phyloP scores from a whole-genome alignment of 2,888 invertebrate genomes.

The Nowickia ferox region DNA sequence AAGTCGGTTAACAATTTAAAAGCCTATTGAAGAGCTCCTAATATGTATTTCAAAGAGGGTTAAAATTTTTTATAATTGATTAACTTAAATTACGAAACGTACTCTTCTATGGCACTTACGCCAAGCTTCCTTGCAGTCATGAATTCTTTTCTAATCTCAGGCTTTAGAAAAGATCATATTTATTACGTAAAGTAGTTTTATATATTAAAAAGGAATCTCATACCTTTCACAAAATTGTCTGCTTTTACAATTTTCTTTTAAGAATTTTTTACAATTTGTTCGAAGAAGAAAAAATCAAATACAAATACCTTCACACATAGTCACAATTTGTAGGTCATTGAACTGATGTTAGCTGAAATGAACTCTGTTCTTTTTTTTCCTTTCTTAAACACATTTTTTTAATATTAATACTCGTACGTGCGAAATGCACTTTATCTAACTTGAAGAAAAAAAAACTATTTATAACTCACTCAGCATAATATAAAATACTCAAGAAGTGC shows the following conservation, averaged over 20 bases:
- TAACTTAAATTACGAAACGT: too few relatives aligned
- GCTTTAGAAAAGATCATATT: too few relatives aligned
- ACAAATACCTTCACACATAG: conserved; percentile 30
- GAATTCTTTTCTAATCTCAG: too few relatives aligned
- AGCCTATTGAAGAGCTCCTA: too few relatives aligned
- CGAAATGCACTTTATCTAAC: conserved; percentile 72
- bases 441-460: conserved; percentile 13
- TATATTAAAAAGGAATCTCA: too few relatives aligned
- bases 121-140: too few relatives aligned
- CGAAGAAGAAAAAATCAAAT: neutral
- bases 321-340: conserved; percentile 81
- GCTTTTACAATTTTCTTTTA: conserved; percentile 23
- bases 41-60: too few relatives aligned
- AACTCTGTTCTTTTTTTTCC: conserved; percentile 74
- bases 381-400: conserved; percentile 1
- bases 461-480: conserved; percentile 38
- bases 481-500: conserved; percentile 6
- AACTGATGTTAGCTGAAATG: conserved; percentile 80
- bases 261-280: conserved; percentile 17
- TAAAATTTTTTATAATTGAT: too few relatives aligned
- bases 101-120: too few relatives aligned
- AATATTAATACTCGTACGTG: conserved; percentile 53
- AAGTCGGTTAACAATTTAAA: too few relatives aligned
- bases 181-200: too few relatives aligned
- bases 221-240: too few relatives aligned